Conservation (phyloP, 2,888 invertebrate species). For the Galerucella calmariensis region DNA sequence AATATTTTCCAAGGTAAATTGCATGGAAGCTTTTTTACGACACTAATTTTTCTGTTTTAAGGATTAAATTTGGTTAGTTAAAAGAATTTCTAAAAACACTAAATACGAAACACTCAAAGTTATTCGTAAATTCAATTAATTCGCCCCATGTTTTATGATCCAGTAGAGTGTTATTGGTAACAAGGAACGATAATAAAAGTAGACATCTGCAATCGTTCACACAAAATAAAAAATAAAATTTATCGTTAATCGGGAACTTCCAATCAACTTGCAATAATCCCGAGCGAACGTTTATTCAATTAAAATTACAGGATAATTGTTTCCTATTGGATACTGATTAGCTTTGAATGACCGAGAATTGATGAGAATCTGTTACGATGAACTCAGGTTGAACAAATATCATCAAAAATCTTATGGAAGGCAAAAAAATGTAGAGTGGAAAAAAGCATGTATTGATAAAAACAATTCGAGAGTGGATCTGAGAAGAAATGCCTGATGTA, state of each 20-base stretch:
- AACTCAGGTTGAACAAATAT: not conserved
- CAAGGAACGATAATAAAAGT: not conserved
- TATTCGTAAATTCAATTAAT: not conserved
- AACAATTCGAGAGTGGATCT: too few relatives aligned
- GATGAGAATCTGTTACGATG: not conserved
- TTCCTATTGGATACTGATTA: constrained; percentile 18
- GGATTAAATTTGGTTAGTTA: too few relatives aligned
- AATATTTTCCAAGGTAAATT: too few relatives aligned
- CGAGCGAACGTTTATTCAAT: constrained; percentile 20
- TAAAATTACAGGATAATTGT: constrained; percentile 29
- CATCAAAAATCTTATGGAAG: too few relatives aligned
- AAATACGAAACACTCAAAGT: too few relatives aligned
- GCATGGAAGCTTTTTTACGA: too few relatives aligned
- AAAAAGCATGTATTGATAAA: too few relatives aligned
- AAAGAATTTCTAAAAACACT: too few relatives aligned
- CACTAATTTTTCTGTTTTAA: too few relatives aligned
- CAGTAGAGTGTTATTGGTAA: not conserved
- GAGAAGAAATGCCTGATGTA: too few relatives aligned
- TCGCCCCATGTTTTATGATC: too few relatives aligned
- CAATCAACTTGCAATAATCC: constrained; percentile 25
- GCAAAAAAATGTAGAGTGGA: too few relatives aligned
- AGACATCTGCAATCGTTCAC: not conserved
- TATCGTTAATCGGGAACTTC: constrained; percentile 10
- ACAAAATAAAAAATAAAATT: not conserved
- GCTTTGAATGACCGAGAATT: not conserved